These are phyloP conservation scores for Temnothorax rugatulus DNA, from an alignment of 2,888 invertebrate species.

Conservation along the genomic window DNA sequence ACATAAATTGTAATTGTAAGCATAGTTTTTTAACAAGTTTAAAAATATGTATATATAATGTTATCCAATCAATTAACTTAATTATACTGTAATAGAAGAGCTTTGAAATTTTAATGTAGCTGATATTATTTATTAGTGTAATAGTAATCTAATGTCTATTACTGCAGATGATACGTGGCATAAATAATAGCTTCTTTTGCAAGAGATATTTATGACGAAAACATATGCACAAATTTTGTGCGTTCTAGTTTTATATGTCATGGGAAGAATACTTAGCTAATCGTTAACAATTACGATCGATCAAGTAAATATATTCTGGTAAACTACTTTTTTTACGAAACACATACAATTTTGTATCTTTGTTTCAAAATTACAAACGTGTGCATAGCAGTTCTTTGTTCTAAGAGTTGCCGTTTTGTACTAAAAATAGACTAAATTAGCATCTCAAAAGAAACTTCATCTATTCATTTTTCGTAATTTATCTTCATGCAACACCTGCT, in stretches of 20 bases:
- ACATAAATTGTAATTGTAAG: neutral
- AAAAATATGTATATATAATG: neutral
- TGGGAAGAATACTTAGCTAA: neutral
- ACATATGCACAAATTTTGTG: neutral
- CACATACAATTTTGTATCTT: neutral
- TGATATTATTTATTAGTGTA: neutral
- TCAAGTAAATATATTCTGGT: neutral
- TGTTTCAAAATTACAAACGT: neutral
- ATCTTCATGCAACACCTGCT: constrained; percentile 16
- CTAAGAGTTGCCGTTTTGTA: neutral
- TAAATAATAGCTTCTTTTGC: constrained; percentile 28
- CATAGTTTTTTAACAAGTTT: neutral
- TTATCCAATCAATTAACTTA: neutral
- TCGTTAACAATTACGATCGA: neutral
- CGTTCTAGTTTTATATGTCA: constrained; percentile 27
- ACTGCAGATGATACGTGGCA: neutral
- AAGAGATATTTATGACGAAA: constrained; percentile 25
- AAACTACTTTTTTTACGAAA: neutral
- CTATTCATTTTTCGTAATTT: constrained; percentile 31
- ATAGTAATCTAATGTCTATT: neutral
- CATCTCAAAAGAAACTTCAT: constrained; percentile 19
- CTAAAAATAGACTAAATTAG: neutral
- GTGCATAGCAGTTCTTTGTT: neutral
- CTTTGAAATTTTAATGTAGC: neutral
- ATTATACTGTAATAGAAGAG: neutral